Evolutionary conservation across 1,140 invertebrate species (phyloP).

Genomic region (Thaumetopoea pityocampa): DNA sequence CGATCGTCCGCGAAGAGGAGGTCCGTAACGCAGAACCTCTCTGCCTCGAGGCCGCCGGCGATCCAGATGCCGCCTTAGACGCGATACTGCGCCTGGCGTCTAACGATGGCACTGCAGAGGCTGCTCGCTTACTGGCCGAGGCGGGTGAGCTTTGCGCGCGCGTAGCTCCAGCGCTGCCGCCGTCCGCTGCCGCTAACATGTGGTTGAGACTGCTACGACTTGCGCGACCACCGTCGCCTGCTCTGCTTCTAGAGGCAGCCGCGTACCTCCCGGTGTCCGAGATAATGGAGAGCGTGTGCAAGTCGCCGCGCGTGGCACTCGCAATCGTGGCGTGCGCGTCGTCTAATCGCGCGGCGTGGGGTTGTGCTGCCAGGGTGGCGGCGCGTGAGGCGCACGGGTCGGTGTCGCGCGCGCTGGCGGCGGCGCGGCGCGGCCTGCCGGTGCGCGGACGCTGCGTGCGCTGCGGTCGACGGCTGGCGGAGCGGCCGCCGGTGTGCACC

Average conservation of each 20-base stretch:
- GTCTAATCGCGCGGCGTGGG: constrained; percentile 32
- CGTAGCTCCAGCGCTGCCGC: constrained; percentile 34
- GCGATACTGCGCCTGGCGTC: constrained; percentile 25
- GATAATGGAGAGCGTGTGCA: constrained; percentile 33
- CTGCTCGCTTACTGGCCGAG: constrained; percentile 18
- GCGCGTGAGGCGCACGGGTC: constrained; percentile 40
- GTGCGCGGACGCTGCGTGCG: constrained; percentile 34
- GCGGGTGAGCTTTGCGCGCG: constrained; percentile 49
- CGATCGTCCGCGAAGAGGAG: constrained; percentile 38
- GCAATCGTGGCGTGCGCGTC: constrained; percentile 31
- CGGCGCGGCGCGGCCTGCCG: constrained; percentile 31
- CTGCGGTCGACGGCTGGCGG: constrained; percentile 26
- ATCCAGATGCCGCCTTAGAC: constrained; percentile 43
- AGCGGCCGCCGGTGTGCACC: constrained; percentile 26
- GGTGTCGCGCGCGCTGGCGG: constrained; percentile 37
- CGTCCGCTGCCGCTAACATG: constrained; percentile 39
- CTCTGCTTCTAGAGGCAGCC: constrained; percentile 47
- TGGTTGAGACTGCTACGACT: constrained; percentile 43
- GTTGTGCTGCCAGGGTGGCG: constrained; percentile 26
- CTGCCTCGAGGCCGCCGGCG: constrained; percentile 60
- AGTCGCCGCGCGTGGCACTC: constrained; percentile 31
- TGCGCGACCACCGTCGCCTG: constrained; percentile 31
- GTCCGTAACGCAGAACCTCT: constrained; percentile 46
- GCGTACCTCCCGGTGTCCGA: constrained; percentile 41
- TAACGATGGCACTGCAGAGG: constrained; percentile 17